Base-by-base conservation (phyloP, 1,140 invertebrate genomes). In the Theocolax elegans region DNA sequence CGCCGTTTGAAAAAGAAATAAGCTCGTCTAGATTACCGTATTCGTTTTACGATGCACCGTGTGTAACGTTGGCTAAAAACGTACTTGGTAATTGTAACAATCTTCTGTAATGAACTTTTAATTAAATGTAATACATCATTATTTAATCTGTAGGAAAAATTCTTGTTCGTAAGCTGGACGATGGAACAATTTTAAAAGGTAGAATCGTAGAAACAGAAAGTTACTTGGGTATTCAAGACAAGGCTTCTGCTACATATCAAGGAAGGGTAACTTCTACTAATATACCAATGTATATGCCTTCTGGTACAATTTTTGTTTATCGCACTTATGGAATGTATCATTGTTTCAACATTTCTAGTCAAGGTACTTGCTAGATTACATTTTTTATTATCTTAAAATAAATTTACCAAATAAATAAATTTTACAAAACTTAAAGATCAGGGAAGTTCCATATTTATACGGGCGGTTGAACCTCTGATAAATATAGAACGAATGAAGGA, bases 311-410 rank as follows among this genome's bases (percentile, higher is more conserved):
- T 38, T 95, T 92, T 84, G 91, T 95, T 6, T 95, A 94, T 76
- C 85, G 91, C 60, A 94, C 92, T 13, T 95, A 95, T 83, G 93
- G 93, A 74, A 93, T 94, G 89, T 94, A 95, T 77, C 88, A 90
- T 78, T 94, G 93, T 76, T 90, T 95, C 74, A 95, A 95, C 81
- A 91, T 95, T 65, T 94, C 93, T n/a, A 91, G 91, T 77, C 75
- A 87, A 87, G 92, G 91, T 91, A n/a, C n/a, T n/a, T n/a, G n/a
- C n/a, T n/a, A 81, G 74, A 8, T 10, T 17, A 21, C 29, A 56
- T 25, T 25, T 25, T 29, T 3, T 8, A 51, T 25, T 9, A 17
- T 48, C 23, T 13, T 51, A 51, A 4, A 25, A 51, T 3, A 2
- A 7, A 4, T 27, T 51, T 27, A 1, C 12, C 21, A 49, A 25